These are phyloP conservation scores for Gari tellinella DNA, from an alignment of 2,888 invertebrate genomes.

Conservation along the genomic window DNA sequence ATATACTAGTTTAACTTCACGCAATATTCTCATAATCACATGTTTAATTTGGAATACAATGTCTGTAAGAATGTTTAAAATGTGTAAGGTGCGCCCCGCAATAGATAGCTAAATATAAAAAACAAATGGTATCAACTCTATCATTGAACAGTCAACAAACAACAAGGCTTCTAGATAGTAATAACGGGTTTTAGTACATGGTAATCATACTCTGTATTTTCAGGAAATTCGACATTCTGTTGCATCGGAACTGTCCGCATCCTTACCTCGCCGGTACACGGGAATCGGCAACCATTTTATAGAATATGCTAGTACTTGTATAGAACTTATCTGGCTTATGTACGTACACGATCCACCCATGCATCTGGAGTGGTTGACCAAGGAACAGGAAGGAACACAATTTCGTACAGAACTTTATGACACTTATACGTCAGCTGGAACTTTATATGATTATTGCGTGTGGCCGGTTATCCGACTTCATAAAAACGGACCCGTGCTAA, in stretches of 20 bases:
- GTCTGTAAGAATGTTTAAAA: no score
- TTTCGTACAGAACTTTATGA: conserved; percentile 49
- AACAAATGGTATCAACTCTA: no score
- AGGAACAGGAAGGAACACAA: conserved; percentile 47
- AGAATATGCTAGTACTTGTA: conserved; percentile 48
- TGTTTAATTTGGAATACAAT: no score
- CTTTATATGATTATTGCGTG: conserved; percentile 55
- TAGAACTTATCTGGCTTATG: conserved; percentile 60
- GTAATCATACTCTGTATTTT: no score
- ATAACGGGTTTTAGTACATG: no score
- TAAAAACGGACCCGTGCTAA: conserved; percentile 47
- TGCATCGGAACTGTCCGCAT: conserved; percentile 45
- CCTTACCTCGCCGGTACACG: conserved; percentile 49
- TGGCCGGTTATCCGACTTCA: conserved; percentile 56
- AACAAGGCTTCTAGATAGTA: no score
- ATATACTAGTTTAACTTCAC: no score
- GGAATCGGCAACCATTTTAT: conserved; percentile 55
- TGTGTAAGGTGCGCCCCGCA: no score
- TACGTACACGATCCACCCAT: conserved; percentile 60
- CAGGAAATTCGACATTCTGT: conserved; percentile 50
- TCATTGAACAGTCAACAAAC: no score
- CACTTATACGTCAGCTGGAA: conserved; percentile 43
- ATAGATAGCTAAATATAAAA: no score
- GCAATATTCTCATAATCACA: no score
- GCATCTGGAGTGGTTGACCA: conserved; percentile 56